Percentiles rank a stretch among this genome's conserved stretches.
Conservation (phyloP, 1,140 invertebrate species). For the Calephelis virginiensis region DNA sequence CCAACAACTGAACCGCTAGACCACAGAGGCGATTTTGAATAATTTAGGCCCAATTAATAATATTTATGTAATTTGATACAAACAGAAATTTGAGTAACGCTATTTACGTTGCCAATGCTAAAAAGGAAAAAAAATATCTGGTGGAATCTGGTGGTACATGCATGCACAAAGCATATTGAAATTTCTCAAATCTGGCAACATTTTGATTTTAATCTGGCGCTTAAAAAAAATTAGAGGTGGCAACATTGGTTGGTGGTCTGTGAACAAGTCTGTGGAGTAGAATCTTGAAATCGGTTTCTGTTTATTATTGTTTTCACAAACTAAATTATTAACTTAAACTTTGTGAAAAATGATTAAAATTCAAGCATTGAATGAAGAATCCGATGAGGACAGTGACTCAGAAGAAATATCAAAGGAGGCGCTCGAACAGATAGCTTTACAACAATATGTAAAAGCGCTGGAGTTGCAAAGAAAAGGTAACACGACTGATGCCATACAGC, state of each 20-base stretch:
- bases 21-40: too few species aligned
- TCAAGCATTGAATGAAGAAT: conserved; percentile 83
- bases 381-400: conserved; percentile 79
- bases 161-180: too few species aligned
- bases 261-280: background rate
- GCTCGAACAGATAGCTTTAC: conserved; percentile 85
- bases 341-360: conserved; percentile 81
- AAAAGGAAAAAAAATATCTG: too few species aligned
- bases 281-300: background rate
- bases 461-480: conserved; percentile 81
- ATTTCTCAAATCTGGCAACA: too few species aligned
- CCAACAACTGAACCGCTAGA: too few species aligned
- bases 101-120: too few species aligned
- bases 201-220: too few species aligned
- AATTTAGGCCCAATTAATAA: too few species aligned
- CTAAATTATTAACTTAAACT: conserved; percentile 1
- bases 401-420: conserved; percentile 84
- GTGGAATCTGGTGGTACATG: too few species aligned
- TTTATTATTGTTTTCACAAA: background rate
- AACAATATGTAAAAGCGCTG: conserved; percentile 84
- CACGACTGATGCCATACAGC: conserved; percentile 79
- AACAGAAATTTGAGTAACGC: too few species aligned
- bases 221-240: too few species aligned
- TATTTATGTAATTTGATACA: too few species aligned
- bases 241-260: background rate